Conservation (phyloP, 2,888 invertebrate species). For the Podotricha telesiphe region DNA sequence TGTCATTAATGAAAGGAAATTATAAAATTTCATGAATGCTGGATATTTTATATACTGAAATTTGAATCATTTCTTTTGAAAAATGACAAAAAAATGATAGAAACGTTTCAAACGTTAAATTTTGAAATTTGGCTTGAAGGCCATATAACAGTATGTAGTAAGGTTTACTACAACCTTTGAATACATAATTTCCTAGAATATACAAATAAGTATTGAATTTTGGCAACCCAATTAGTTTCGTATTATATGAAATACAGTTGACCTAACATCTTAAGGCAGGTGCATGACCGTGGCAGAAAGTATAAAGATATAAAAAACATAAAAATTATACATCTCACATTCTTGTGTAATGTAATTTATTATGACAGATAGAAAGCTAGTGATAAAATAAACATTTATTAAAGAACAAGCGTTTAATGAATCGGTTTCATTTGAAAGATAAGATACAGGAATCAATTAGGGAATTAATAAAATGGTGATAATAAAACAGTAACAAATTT, state of each 20-base stretch:
- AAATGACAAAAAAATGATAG: no score
- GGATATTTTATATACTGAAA: no score
- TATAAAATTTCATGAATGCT: no score
- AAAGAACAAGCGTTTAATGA: slow-evolving; percentile 22
- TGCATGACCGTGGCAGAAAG: slow-evolving; percentile 16
- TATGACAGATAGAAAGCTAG: slow-evolving; percentile 21
- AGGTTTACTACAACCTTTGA: no score
- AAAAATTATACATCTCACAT: slow-evolving; percentile 17
- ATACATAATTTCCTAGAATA: no score
- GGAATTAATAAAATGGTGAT: slow-evolving; percentile 41
- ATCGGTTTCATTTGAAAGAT: slow-evolving; percentile 8
- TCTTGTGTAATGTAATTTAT: slow-evolving; percentile 25
- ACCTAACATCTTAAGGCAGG: slow-evolving; percentile 13
- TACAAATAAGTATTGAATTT: no score
- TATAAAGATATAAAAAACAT: slow-evolving; percentile 24
- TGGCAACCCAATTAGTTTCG: no score
- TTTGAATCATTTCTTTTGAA: no score
- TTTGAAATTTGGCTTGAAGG: no score
- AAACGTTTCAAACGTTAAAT: no score
- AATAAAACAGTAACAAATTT: slow-evolving; percentile 49
- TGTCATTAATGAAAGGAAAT: no score
- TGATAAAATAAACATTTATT: slow-evolving; percentile 33
- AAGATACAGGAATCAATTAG: slow-evolving; percentile 21
- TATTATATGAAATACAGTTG: not conserved
- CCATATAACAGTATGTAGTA: no score